Evolutionary conservation across 1,140 invertebrate species (phyloP).

Genomic region (Leptopilina boulardi): DNA sequence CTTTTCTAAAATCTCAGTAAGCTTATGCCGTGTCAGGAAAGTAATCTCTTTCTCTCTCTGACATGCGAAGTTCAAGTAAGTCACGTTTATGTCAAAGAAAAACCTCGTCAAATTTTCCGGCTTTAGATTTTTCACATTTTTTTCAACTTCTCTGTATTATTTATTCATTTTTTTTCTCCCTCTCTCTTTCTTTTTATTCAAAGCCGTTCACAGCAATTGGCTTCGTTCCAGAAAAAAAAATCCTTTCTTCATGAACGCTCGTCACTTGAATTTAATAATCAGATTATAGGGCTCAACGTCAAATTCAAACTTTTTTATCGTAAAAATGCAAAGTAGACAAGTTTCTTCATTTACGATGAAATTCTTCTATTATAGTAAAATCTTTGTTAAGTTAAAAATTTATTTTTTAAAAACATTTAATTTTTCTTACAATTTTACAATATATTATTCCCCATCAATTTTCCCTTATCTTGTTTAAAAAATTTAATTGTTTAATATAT

Average conservation of each 20-base stretch:
- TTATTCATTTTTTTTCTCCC: neutral
- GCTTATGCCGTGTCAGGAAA: constrained; percentile 12
- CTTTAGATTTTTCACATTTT: neutral
- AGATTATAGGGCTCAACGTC: neutral
- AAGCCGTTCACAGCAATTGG: neutral
- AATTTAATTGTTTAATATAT: no score
- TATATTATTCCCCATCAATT: no score
- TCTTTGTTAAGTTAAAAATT: no score
- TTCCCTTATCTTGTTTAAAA: no score
- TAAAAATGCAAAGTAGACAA: neutral
- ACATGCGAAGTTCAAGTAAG: constrained; percentile 23
- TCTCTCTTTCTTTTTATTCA: neutral
- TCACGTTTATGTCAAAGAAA: constrained; percentile 10
- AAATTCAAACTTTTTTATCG: neutral
- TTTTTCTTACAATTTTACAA: no score
- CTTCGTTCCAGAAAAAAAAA: constrained; percentile 21
- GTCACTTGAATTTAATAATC: constrained; percentile 18
- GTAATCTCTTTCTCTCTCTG: constrained; percentile 23
- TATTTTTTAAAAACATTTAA: no score
- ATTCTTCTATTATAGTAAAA: no score
- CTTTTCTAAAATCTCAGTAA: constrained; percentile 18
- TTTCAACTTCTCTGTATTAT: neutral
- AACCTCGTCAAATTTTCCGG: neutral
- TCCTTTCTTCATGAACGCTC: neutral
- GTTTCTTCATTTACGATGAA: no score